Conservation (phyloP, 2,797 vertebrate species). For the Smutsia gigantea region DNA sequence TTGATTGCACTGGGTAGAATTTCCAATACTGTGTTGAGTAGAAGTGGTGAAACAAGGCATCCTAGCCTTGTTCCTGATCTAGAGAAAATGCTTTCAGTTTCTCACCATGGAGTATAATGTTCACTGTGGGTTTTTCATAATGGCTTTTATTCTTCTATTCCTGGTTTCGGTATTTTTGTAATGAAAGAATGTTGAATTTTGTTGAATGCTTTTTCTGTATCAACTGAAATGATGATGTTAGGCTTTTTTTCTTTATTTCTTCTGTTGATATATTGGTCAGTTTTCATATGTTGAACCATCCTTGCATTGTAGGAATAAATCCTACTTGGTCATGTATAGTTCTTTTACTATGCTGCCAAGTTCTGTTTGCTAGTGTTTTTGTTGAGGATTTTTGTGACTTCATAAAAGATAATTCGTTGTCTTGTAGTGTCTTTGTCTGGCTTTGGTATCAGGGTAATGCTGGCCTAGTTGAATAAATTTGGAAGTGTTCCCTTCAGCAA, state of each 20-base stretch:
- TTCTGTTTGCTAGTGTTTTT: slow-evolving; percentile 1
- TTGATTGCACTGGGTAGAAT: neutral
- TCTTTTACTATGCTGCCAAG: neutral
- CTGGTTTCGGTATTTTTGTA: neutral
- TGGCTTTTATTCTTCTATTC: neutral
- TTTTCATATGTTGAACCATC: neutral
- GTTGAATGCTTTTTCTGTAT: neutral
- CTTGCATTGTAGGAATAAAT: neutral
- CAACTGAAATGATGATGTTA: neutral
- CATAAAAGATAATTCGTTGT: neutral
- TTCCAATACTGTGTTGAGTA: neutral
- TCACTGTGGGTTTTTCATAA: neutral
- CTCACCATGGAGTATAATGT: neutral
- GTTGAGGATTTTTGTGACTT: neutral
- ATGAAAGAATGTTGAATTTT: neutral
- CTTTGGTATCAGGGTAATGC: neutral
- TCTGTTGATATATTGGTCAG: neutral
- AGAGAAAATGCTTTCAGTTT: neutral
- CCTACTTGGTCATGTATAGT: neutral
- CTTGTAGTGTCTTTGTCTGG: neutral
- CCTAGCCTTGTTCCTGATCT: neutral
- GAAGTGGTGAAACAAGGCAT: neutral
- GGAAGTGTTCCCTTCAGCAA: neutral
- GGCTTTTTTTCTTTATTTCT: neutral
- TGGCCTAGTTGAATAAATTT: neutral